These are phyloP conservation scores for Drosophila helvetica DNA, from an alignment of 2,888 invertebrate species.

Conservation along the genomic window DNA sequence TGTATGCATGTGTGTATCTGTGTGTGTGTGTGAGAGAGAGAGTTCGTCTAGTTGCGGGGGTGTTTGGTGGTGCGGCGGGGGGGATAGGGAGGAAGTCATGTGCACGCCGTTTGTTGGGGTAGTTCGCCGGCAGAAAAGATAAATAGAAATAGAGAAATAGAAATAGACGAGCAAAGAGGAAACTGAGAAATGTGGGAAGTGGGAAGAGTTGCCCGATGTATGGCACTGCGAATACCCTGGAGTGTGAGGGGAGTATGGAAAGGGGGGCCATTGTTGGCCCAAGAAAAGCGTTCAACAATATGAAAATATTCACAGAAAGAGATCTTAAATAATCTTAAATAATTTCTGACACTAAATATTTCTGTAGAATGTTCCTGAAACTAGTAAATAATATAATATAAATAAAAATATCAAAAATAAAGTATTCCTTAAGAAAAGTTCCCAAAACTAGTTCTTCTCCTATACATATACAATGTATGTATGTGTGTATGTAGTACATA, in stretches of 20 bases:
- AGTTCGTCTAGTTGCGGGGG: slow-evolving; percentile 27
- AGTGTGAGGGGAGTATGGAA: not conserved
- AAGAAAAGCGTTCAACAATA: too few species aligned
- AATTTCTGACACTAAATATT: too few species aligned
- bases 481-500: too few species aligned
- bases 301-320: too few species aligned
- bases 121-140: slow-evolving; percentile 61
- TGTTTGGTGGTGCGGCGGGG: slow-evolving; percentile 12
- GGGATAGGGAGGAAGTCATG: slow-evolving; percentile 41
- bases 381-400: too few species aligned
- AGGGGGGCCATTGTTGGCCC: too few species aligned
- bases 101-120: slow-evolving; percentile 76
- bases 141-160: slow-evolving; percentile 16
- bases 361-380: too few species aligned
- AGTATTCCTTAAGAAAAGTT: too few species aligned
- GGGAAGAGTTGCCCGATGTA: not conserved
- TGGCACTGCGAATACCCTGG: not conserved
- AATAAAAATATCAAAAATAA: too few species aligned
- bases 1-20: slow-evolving; percentile 3
- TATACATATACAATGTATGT: too few species aligned
- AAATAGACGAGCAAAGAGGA: slow-evolving; percentile 21
- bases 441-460: too few species aligned
- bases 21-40: slow-evolving; percentile 26
- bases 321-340: too few species aligned
- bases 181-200: slow-evolving; percentile 2